Evolutionary conservation across 2,113 vertebrate genomes (phyloP), one percentile per base, ranked within the genome.

Genomic region (Aegithalos caudatus): DNA sequence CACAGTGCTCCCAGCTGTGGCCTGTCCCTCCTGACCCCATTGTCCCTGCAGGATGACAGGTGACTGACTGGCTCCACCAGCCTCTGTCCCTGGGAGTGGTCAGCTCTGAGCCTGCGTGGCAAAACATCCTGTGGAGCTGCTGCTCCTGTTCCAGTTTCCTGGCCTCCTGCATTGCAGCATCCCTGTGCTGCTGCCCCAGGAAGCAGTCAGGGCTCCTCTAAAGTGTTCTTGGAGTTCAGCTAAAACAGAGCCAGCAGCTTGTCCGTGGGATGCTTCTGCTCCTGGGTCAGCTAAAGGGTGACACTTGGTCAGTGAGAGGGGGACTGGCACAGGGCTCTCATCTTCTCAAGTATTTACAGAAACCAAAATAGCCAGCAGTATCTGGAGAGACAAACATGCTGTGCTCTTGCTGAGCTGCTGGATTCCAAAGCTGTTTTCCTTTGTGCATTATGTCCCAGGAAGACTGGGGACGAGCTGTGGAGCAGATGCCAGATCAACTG

Each of bases 51-150:
- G 50, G 27, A 19, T 79, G 60, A 11, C 48, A 21, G 65, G 61
- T 54, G 73, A 20, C 69, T 66, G 64, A 35, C 38, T 0, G 5
- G 31, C 79, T 88, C 28, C 48, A 44, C 40, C 64, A 57, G 67
- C 42, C 33, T 51, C 15, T 0, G 0, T 44, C 58, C 60, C 33
- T 37, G 76, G 93, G 83, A 66, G 76, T 8, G 45, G 28, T 40
- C 86, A 51, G 38, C 62, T 48, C 54, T 53, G 62, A 56, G 57
- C 67, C 77, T 81, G 31, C 1, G 0, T 33, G 42, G 33, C 61
- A 80, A 45, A 93, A 80, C 90, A 87, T 91, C 95, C 90, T 72
- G 90, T 38, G 64, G 78, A 72, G 81, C 81, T 92, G 51, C 22
- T 38, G 47, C 72, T 94, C 33, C 72, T 74, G 35, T 65, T 93